Conservation (phyloP, 2,113 vertebrate species). For the Sarotherodon lohbergeri region DNA sequence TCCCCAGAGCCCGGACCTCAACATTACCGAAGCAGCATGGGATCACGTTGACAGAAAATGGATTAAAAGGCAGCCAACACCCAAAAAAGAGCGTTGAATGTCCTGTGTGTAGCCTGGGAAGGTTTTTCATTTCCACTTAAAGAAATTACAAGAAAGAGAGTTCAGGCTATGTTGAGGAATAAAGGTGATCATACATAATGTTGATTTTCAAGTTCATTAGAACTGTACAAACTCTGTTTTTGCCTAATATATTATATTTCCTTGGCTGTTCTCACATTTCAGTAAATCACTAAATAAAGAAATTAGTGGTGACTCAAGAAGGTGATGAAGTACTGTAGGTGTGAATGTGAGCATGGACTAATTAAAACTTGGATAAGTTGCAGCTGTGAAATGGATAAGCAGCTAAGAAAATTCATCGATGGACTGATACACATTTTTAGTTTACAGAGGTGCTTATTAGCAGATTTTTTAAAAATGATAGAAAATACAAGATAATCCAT, state of each 20-base stretch:
- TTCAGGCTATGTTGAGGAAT: neutral
- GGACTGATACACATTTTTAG: neutral
- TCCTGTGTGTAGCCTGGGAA: neutral
- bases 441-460: neutral
- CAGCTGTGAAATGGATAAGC: neutral
- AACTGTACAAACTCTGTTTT: neutral
- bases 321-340: neutral
- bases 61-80: neutral
- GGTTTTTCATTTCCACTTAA: neutral
- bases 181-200: neutral
- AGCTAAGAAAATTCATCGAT: neutral
- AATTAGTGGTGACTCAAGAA: neutral
- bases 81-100: fast-evolving
- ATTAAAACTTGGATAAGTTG: neutral
- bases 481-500: neutral
- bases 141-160: neutral
- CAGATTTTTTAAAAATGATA: fast-evolving
- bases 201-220: neutral
- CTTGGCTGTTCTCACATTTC: neutral
- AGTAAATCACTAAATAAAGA: neutral
- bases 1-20: fast-evolving
- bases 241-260: neutral
- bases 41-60: neutral
- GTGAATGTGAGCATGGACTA: neutral
- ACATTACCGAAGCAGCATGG: neutral